These are phyloP conservation scores for Crepidodera aurea DNA, from an alignment of 2,888 invertebrate species.

Conservation along the genomic window DNA sequence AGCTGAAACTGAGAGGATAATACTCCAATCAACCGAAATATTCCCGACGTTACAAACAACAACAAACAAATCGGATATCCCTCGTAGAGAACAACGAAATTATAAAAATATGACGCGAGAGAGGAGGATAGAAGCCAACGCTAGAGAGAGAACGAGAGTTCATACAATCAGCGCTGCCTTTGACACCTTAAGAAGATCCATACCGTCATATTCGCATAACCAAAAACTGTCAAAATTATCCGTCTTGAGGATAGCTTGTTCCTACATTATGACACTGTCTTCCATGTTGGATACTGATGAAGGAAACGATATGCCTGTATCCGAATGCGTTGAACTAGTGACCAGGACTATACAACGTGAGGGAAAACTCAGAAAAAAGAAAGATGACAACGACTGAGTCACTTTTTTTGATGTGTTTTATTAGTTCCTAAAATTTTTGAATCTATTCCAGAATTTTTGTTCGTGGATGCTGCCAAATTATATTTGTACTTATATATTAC, in stretches of 20 bases:
- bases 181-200: conserved; percentile 82
- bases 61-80: conserved; percentile 30
- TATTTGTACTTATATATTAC: conserved; percentile 39
- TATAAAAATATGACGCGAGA: conserved; percentile 97
- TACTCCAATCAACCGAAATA: conserved; percentile 51
- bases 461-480: conserved; percentile 37
- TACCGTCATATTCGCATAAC: conserved; percentile 91
- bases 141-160: conserved; percentile 89
- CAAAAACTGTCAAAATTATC: conserved; percentile 94
- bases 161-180: conserved; percentile 97
- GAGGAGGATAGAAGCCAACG: conserved; percentile 92
- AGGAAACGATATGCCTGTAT: conserved; percentile 66
- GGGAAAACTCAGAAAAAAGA: conserved; percentile 86
- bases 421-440: conserved; percentile 26
- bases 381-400: conserved; percentile 69
- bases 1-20: conserved; percentile 53
- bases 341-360: conserved; percentile 93
- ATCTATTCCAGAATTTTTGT: conserved; percentile 36
- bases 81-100: conserved; percentile 74
- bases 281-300: conserved; percentile 71
- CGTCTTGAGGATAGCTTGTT: conserved; percentile 90
- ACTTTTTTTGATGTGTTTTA: conserved; percentile 14
- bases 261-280: conserved; percentile 89
- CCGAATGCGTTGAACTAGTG: conserved; percentile 85
- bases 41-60: conserved; percentile 53